Evolutionary conservation across 2,888 invertebrate genomes (phyloP).

Genomic region (Orgyia antiqua): DNA sequence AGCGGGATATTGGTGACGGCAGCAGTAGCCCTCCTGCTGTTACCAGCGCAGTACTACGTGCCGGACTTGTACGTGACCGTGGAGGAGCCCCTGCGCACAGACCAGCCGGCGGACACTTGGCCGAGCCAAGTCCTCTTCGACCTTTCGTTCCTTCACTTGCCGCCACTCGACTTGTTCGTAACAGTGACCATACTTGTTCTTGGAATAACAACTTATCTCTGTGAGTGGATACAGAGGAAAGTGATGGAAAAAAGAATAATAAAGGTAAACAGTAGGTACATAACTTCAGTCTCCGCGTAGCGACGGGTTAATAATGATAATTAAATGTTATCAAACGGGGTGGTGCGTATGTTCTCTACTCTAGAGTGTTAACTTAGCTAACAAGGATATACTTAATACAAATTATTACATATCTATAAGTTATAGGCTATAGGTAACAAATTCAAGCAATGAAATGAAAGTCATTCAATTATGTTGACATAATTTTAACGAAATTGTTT

Average conservation of each 20-base stretch:
- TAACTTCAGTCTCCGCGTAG: too few species aligned
- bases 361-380: too few species aligned
- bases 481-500: too few species aligned
- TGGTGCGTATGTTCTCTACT: too few species aligned
- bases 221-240: constrained; percentile 62
- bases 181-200: background rate
- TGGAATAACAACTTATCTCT: constrained; percentile 31
- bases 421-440: too few species aligned
- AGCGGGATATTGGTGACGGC: constrained; percentile 46
- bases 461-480: too few species aligned
- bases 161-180: background rate
- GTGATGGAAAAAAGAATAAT: constrained; percentile 53
- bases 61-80: constrained; percentile 25
- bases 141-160: background rate
- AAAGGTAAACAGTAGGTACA: constrained; percentile 47
- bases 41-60: constrained; percentile 51
- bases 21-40: constrained; percentile 41
- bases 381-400: too few species aligned
- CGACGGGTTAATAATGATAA: too few species aligned
- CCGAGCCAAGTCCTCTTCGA: background rate
- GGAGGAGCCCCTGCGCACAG: background rate
- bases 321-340: too few species aligned
- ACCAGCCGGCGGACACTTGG: background rate
- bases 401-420: too few species aligned
- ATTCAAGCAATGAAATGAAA: too few species aligned